phyloP scores from a whole-genome alignment of 2,113 vertebrate species.

The Calyptomena viridis region DNA sequence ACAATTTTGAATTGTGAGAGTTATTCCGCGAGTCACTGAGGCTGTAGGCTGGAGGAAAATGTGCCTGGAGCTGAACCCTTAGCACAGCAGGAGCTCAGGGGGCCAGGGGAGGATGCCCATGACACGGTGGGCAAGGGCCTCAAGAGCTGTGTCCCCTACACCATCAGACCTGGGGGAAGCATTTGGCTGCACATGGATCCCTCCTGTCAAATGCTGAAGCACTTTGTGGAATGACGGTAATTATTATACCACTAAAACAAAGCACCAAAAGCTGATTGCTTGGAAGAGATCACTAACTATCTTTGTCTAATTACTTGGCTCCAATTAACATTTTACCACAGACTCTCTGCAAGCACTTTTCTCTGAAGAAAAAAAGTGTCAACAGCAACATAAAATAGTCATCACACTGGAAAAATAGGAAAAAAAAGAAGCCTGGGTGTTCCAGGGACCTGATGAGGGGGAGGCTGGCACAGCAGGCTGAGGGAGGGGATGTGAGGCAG shows the following conservation, averaged over 20 bases:
- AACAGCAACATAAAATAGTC: background rate
- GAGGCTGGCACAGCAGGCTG: background rate
- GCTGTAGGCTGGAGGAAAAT: background rate
- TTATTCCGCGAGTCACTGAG: too few species aligned
- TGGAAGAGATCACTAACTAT: slow-evolving; percentile 57
- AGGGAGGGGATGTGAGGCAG: background rate
- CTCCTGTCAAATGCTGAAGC: background rate
- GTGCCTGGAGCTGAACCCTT: background rate
- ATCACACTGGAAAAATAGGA: background rate
- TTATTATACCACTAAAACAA: slow-evolving; percentile 47
- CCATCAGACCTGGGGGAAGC: background rate
- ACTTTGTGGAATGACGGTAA: slow-evolving; percentile 22
- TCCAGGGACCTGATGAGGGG: background rate
- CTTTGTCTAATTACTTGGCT: slow-evolving; percentile 67
- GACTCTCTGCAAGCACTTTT: slow-evolving; percentile 19
- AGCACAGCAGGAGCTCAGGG: background rate
- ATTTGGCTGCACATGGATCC: background rate
- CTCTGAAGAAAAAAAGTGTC: background rate
- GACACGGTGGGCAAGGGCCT: background rate
- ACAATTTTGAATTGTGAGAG: too few species aligned
- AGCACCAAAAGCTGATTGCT: slow-evolving; percentile 45
- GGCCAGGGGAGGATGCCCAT: rapidly evolving
- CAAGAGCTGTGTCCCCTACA: background rate
- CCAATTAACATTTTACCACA: slow-evolving; percentile 61
- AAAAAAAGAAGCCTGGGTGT: background rate